Percentiles rank a stretch among this genome's conserved stretches.
phyloP scores from a whole-genome alignment of 2,113 vertebrate species.

The Platichthys flesus region DNA sequence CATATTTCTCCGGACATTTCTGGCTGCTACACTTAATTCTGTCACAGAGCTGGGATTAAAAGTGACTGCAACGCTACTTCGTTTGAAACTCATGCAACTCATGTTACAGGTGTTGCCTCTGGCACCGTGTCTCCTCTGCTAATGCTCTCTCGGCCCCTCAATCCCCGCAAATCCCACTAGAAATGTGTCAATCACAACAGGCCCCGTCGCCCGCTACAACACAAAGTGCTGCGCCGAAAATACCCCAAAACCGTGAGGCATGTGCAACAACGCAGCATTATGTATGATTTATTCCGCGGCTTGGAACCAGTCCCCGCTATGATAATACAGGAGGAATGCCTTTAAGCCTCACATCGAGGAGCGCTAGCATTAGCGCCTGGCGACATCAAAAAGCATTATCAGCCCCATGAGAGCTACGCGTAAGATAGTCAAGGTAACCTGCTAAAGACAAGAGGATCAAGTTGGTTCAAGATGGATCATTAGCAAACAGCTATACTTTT shows the following conservation, averaged over 20 bases:
- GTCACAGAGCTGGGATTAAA: constrained; percentile 13
- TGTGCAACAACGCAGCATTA: constrained; percentile 38
- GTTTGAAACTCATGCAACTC: constrained; percentile 46
- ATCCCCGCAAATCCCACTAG: constrained; percentile 53
- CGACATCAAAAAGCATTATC: constrained; percentile 39
- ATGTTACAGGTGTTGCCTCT: constrained; percentile 69
- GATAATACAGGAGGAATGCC: constrained; percentile 46
- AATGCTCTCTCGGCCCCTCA: constrained; percentile 43
- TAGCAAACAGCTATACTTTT: too few relatives aligned
- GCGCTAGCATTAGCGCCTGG: constrained; percentile 37
- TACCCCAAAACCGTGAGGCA: constrained; percentile 43
- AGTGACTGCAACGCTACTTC: constrained; percentile 38
- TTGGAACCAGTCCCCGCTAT: constrained; percentile 33
- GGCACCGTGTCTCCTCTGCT: constrained; percentile 50
- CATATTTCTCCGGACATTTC: constrained; percentile 11
- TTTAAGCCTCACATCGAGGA: constrained; percentile 38
- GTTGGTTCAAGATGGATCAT: too few relatives aligned
- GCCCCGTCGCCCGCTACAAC: constrained; percentile 4
- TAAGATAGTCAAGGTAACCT: neutral
- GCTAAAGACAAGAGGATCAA: neutral
- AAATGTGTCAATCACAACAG: constrained; percentile 62
- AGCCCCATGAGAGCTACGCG: constrained; percentile 9
- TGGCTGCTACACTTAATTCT: constrained; percentile 4
- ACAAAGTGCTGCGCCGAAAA: constrained; percentile 30
- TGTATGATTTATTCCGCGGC: constrained; percentile 50